Percentiles rank a stretch among this genome's conserved stretches.
phyloP scores from a whole-genome alignment of 2,113 vertebrate genomes.

The Stegostoma tigrinum region DNA sequence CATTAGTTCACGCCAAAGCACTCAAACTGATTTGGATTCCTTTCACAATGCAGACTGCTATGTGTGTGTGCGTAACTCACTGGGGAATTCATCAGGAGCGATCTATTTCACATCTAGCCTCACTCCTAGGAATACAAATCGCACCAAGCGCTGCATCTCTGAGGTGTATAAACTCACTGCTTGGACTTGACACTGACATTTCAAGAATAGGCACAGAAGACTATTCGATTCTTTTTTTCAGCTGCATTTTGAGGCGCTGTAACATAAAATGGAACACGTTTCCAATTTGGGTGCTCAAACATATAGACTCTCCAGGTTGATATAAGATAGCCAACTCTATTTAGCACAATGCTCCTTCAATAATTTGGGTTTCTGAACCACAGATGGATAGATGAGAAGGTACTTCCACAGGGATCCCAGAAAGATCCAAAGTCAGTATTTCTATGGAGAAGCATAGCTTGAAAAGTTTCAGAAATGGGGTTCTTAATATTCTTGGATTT shows the following conservation, averaged over 20 bases:
- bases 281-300: neutral
- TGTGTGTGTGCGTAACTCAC: neutral
- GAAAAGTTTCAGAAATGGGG: neutral
- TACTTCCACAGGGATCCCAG: neutral
- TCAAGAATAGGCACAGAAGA: neutral
- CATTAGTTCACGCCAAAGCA: neutral
- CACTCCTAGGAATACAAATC: constrained; percentile 26
- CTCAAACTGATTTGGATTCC: constrained; percentile 16
- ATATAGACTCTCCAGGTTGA: neutral
- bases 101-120: constrained; percentile 2
- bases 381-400: neutral
- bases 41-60: neutral
- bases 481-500: neutral
- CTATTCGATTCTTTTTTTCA: neutral
- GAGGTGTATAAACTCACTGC: neutral
- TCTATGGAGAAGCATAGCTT: neutral
- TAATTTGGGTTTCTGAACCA: neutral
- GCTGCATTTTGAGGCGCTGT: neutral
- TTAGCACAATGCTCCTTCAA: neutral
- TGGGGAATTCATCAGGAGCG: constrained; percentile 7
- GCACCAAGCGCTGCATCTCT: neutral
- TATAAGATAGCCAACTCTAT: neutral
- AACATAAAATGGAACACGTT: neutral
- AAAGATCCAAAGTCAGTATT: neutral
- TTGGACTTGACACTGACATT: neutral